Conservation (phyloP, 2,113 vertebrate genomes). For the Labrus mixtus region DNA sequence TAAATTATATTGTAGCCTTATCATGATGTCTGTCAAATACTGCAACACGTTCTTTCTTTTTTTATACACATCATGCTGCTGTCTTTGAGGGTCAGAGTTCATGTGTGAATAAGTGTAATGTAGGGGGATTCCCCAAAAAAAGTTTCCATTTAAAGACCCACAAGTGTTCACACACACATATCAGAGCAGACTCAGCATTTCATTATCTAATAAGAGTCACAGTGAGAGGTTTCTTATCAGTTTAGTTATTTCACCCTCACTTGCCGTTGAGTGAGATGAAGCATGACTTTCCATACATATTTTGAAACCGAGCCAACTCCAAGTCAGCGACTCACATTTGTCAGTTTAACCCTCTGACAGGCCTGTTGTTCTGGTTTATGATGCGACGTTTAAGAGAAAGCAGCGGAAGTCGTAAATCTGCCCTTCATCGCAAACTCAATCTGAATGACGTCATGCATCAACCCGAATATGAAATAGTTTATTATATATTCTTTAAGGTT, state of each 20-base stretch:
- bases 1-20: no score
- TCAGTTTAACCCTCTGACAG: not conserved
- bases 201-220: not conserved
- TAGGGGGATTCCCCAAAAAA: not conserved
- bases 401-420: not conserved
- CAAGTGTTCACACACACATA: not conserved
- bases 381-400: not conserved
- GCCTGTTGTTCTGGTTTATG: not conserved
- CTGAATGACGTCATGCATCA: not conserved
- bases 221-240: not conserved
- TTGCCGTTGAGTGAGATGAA: not conserved
- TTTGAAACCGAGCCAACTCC: not conserved
- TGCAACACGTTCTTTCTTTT: no score
- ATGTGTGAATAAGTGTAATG: not conserved
- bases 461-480: not conserved
- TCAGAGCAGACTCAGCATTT: not conserved
- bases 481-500: no score
- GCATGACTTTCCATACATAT: not conserved
- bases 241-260: not conserved
- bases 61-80: no score
- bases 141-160: not conserved
- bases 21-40: no score
- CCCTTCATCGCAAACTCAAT: not conserved
- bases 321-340: not conserved
- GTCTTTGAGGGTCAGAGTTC: no score